These are phyloP conservation scores for Mactra quadrangularis DNA, from an alignment of 1,140 invertebrate genomes.

Conservation along the genomic window DNA sequence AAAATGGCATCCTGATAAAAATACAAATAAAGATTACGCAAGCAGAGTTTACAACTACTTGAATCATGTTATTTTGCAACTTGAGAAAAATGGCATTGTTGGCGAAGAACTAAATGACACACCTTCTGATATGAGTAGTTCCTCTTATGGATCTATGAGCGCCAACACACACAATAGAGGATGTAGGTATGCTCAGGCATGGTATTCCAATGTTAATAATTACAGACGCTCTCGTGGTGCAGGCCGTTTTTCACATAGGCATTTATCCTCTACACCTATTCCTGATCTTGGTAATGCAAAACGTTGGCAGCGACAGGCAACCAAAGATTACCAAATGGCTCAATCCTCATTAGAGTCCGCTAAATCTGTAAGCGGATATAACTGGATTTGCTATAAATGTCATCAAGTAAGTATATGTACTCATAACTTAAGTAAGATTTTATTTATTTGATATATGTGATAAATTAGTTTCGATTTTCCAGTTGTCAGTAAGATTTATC, in stretches of 20 bases:
- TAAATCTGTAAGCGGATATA: conserved; percentile 54
- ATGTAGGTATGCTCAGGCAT: neutral
- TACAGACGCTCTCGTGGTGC: neutral
- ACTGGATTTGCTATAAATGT: conserved; percentile 75
- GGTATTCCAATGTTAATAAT: neutral
- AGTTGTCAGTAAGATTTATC: too few species aligned
- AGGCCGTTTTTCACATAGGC: neutral
- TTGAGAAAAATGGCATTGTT: conserved; percentile 58
- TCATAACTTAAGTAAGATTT: too few species aligned
- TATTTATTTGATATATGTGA: too few species aligned
- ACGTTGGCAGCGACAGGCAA: conserved; percentile 22
- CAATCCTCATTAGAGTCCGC: conserved; percentile 63
- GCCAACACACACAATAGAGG: conserved; percentile 7
- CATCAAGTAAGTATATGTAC: conserved; percentile 68
- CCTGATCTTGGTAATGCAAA: conserved; percentile 6
- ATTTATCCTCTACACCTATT: neutral
- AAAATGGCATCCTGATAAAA: conserved; percentile 82
- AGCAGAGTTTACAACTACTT: conserved; percentile 74
- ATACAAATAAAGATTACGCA: conserved; percentile 73
- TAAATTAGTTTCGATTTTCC: too few species aligned
- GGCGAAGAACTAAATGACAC: neutral
- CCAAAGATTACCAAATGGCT: neutral
- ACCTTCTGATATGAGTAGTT: neutral
- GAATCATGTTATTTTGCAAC: conserved; percentile 40
- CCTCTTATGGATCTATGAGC: neutral